Percentiles rank a stretch among this genome's conserved stretches.
Evolutionary conservation across 2,888 invertebrate species (phyloP).

Genomic region (Vesta saturnalis): DNA sequence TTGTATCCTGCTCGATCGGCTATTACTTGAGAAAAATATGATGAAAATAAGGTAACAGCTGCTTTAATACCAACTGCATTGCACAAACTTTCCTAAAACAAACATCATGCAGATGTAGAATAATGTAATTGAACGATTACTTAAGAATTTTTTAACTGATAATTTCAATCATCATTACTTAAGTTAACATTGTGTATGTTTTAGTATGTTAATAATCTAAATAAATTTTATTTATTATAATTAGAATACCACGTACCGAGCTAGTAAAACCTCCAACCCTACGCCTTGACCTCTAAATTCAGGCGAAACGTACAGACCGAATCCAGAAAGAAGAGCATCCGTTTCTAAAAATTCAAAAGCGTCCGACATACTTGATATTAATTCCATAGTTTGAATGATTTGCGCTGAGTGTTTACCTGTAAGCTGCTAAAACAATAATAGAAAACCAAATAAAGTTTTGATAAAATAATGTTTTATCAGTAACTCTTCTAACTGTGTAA

Average conservation of each 20-base stretch:
- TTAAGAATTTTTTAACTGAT: too few species aligned
- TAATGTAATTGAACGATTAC: too few species aligned
- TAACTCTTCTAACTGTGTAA: neutral
- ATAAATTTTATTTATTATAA: too few species aligned
- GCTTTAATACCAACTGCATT: constrained; percentile 63
- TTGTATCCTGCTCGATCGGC: constrained; percentile 65
- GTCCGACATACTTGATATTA: constrained; percentile 41
- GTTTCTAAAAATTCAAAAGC: constrained; percentile 44
- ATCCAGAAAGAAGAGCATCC: constrained; percentile 51
- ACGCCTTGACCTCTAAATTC: constrained; percentile 53
- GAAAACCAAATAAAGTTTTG: neutral
- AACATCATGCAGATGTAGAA: too few species aligned
- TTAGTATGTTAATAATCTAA: too few species aligned
- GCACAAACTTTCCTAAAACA: constrained; percentile 64
- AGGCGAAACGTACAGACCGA: constrained; percentile 55
- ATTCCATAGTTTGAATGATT: constrained; percentile 23
- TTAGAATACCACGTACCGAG: constrained; percentile 47
- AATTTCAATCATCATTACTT: too few species aligned
- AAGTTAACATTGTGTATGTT: too few species aligned
- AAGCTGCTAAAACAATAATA: constrained; percentile 6
- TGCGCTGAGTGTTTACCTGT: constrained; percentile 25
- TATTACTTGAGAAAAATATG: constrained; percentile 64
- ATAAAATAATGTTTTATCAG: neutral
- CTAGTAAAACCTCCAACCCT: constrained; percentile 43
- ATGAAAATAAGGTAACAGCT: constrained; percentile 66